Evolutionary conservation across 2,113 vertebrate genomes (phyloP).

Genomic region (Boleophthalmus pectinirostris): DNA sequence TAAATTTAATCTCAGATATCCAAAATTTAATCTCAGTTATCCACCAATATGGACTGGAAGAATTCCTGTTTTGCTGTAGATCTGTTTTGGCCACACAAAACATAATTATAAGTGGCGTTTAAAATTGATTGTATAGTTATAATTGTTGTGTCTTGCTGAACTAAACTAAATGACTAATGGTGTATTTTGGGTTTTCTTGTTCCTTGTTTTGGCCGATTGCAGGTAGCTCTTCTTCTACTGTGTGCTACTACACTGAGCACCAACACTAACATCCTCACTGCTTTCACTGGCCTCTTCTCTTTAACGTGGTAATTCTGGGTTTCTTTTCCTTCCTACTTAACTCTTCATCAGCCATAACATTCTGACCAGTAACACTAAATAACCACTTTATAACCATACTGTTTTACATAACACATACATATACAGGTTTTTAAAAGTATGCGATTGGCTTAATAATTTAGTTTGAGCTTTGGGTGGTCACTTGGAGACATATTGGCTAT

Average conservation of each 20-base stretch:
- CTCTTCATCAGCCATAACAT: background rate
- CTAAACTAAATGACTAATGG: constrained; percentile 44
- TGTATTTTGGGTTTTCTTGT: constrained; percentile 36
- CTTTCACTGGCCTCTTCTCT: constrained; percentile 66
- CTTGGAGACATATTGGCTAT: too few relatives aligned
- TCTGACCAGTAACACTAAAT: background rate
- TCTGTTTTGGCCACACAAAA: too few relatives aligned
- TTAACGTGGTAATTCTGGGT: constrained; percentile 62
- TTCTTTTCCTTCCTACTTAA: constrained; percentile 4
- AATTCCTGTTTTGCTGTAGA: constrained; percentile 7
- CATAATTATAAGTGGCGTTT: too few relatives aligned
- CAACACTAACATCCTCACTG: constrained; percentile 78
- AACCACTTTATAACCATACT: background rate
- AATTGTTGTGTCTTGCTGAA: constrained; percentile 17
- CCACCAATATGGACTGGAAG: background rate
- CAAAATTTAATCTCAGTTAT: background rate
- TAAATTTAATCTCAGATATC: background rate
- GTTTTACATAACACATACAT: too few relatives aligned
- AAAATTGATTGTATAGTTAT: background rate
- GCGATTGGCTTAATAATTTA: too few relatives aligned
- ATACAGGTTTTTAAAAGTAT: too few relatives aligned
- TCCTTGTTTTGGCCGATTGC: constrained; percentile 42
- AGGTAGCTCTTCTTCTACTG: constrained; percentile 75
- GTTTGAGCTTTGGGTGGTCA: too few relatives aligned
- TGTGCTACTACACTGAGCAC: constrained; percentile 80